Percentiles rank a stretch among this genome's conserved stretches.
These are phyloP conservation scores for Suncus etruscus DNA, from an alignment of 2,113 vertebrate genomes.

Conservation along the genomic window DNA sequence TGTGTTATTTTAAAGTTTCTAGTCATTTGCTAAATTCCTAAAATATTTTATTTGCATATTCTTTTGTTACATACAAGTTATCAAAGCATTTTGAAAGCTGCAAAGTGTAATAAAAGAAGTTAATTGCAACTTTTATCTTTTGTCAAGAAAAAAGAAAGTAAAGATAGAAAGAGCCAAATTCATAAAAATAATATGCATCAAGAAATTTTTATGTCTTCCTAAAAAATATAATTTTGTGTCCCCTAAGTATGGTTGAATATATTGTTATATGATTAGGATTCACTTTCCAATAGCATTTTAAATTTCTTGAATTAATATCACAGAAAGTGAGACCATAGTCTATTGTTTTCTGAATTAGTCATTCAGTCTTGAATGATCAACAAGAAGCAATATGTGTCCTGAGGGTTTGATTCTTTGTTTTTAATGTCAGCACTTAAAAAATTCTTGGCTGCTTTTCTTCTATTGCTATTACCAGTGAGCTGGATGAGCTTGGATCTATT, in stretches of 20 bases:
- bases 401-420: conserved; percentile 24
- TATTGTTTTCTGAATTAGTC: background rate
- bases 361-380: conserved; percentile 8
- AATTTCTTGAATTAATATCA: conserved; percentile 22
- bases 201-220: background rate
- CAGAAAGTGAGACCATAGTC: background rate
- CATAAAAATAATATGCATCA: conserved; percentile 28
- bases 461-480: conserved; percentile 41
- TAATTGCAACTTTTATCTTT: conserved; percentile 47
- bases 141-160: conserved; percentile 3
- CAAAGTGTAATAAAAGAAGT: conserved; percentile 25
- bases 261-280: background rate
- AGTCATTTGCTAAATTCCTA: conserved; percentile 55
- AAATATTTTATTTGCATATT: conserved; percentile 61
- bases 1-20: conserved; percentile 39
- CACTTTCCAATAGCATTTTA: conserved; percentile 12
- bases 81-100: conserved; percentile 57
- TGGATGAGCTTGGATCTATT: conserved; percentile 60
- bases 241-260: background rate
- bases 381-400: background rate
- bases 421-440: conserved; percentile 5
- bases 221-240: background rate
- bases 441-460: conserved; percentile 9
- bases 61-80: conserved; percentile 23
- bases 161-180: background rate